Conservation (phyloP, 2,888 invertebrate species). For the Formica aserva region DNA sequence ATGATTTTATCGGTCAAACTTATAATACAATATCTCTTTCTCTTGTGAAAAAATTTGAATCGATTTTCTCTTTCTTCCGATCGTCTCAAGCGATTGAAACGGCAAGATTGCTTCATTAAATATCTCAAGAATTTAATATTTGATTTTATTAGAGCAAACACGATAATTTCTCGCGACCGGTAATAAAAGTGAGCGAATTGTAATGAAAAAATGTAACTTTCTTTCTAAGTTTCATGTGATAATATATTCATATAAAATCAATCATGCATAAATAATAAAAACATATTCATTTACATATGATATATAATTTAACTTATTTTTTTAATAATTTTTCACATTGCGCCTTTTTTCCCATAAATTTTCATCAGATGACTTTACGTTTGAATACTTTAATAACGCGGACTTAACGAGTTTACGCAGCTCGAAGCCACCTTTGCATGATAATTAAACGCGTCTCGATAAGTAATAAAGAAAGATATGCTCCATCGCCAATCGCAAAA, state of each 20-base stretch:
- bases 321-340: slow-evolving; percentile 7
- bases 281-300: background rate
- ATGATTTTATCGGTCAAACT: slow-evolving; percentile 54
- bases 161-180: background rate
- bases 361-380: slow-evolving; percentile 1
- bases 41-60: background rate
- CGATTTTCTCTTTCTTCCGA: slow-evolving; percentile 22
- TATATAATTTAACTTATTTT: background rate
- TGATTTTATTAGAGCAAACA: background rate
- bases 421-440: slow-evolving; percentile 44
- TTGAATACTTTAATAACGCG: slow-evolving; percentile 1
- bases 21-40: background rate
- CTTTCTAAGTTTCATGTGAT: background rate
- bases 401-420: slow-evolving; percentile 45
- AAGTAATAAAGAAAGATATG: slow-evolving; percentile 41
- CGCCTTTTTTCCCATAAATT: background rate
- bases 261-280: background rate
- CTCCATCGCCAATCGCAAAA: background rate
- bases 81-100: background rate
- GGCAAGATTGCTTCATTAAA: background rate
- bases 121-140: background rate
- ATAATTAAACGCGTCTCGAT: slow-evolving; percentile 49
- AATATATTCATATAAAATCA: background rate
- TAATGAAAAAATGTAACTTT: background rate
- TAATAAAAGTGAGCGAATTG: background rate